Evolutionary conservation across 2,113 vertebrate species (phyloP).

Genomic region (Ascaphus truei): DNA sequence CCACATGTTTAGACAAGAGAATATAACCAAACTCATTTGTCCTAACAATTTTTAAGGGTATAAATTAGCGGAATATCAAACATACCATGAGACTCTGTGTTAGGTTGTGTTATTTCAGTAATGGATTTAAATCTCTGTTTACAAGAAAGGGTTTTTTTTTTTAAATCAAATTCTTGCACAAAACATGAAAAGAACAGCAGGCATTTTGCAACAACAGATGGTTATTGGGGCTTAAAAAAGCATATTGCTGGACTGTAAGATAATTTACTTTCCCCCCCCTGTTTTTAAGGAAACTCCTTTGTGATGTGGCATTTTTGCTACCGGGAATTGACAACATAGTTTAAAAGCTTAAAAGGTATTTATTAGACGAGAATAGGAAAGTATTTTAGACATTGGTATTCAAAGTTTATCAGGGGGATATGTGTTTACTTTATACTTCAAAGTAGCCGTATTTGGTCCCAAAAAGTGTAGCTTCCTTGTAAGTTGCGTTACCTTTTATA

Average conservation of each 20-base stretch:
- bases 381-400: no score
- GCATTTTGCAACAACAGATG: constrained; percentile 75
- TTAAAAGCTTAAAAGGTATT: background rate
- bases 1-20: constrained; percentile 64
- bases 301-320: constrained; percentile 33
- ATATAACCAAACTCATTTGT: constrained; percentile 73
- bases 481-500: no score
- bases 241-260: constrained; percentile 49
- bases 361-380: background rate
- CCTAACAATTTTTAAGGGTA: constrained; percentile 66
- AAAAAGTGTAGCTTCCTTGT: no score
- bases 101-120: constrained; percentile 60
- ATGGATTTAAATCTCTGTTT: constrained; percentile 57
- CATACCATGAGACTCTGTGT: constrained; percentile 52
- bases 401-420: no score
- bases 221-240: constrained; percentile 53
- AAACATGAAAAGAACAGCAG: constrained; percentile 72
- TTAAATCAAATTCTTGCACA: constrained; percentile 69
- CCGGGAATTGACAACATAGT: background rate
- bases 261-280: constrained; percentile 50
- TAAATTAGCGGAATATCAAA: constrained; percentile 71
- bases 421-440: no score
- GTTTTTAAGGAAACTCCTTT: constrained; percentile 45
- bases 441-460: no score
- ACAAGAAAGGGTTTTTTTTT: constrained; percentile 70